Evolutionary conservation across 2,797 vertebrate species (phyloP).

Genomic region (Silurus lanzhouensis): DNA sequence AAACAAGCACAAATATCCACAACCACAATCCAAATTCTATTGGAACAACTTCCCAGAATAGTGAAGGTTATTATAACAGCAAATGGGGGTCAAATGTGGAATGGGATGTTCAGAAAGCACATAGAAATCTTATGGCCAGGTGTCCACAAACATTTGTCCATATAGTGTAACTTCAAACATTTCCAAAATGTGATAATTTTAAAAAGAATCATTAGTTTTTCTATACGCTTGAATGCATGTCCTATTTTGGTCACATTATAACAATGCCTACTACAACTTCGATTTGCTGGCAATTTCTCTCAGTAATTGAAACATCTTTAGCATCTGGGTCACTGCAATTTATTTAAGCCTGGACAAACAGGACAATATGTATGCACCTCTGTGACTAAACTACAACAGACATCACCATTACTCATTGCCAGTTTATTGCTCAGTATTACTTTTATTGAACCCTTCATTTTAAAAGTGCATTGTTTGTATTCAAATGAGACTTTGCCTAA

Average conservation of each 20-base stretch:
- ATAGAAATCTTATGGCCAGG: no score
- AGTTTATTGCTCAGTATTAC: background rate
- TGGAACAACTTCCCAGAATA: no score
- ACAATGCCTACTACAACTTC: background rate
- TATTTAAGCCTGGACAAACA: background rate
- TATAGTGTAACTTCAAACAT: background rate
- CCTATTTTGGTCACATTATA: background rate
- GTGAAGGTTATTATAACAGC: no score
- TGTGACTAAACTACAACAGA: background rate
- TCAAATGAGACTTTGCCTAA: background rate
- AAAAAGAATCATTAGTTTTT: background rate
- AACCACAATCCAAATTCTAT: no score
- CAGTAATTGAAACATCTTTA: conserved; percentile 3
- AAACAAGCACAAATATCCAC: no score
- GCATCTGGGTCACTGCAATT: conserved; percentile 7
- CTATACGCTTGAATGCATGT: background rate
- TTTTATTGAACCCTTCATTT: background rate
- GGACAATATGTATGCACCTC: background rate
- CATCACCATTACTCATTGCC: background rate
- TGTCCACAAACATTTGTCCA: no score
- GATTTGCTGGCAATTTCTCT: conserved; percentile 3
- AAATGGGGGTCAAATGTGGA: no score
- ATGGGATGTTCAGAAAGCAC: no score
- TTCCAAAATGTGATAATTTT: background rate
- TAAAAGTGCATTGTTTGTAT: background rate